Evolutionary conservation across 2,888 invertebrate species (phyloP), one percentile per base, ranked within the genome.

Genomic region (Argyresthia goedartella): DNA sequence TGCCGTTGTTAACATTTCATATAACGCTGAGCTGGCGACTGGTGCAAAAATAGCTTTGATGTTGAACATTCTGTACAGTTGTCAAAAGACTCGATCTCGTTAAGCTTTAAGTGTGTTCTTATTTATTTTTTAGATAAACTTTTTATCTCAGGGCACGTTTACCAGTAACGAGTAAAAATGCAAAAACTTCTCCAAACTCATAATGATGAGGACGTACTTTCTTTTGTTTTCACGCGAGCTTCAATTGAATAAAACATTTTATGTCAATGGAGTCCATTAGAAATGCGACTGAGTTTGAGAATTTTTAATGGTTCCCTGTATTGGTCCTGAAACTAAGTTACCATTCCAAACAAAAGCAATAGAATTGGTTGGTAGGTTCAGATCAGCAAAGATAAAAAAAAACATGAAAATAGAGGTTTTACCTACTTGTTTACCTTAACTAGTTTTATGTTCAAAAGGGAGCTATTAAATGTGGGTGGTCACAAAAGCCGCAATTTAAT

Each of bases 171-270:
- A 78, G 74, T 75, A 75, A 74, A 74, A 77, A 81, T 76, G 75
- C 74, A 74, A 74, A 79, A 81, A 78, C 71, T 77, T 78, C 67
- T 60, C 57, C 64, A 60, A 77, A 78, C 76, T 76, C 77, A 71
- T 81, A 79, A 81, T 78, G 79, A 80, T 69, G 74, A 73, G 76
- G 71, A 76, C 73, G 76, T 74, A 73, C 72, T 79, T 78, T 76
- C 73, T 78, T 81, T 81, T 81, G 78, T 79, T 80, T 81, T 80
- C 79, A 76, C 79, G 68, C 67, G 63, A 66, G 73, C 71, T 67
- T 67, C 80, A 73, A 81, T 80, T 81, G 81, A 82, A 82, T 82
- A 81, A 82, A 81, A 82, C 81, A 82, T 82, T 52, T 82, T 81
- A 81, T 81, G 81, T 81, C 81, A 78, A 81, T 81, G 76, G 76